phyloP scores from a whole-genome alignment of 1,140 invertebrate species.

The Pararge aegeria region DNA sequence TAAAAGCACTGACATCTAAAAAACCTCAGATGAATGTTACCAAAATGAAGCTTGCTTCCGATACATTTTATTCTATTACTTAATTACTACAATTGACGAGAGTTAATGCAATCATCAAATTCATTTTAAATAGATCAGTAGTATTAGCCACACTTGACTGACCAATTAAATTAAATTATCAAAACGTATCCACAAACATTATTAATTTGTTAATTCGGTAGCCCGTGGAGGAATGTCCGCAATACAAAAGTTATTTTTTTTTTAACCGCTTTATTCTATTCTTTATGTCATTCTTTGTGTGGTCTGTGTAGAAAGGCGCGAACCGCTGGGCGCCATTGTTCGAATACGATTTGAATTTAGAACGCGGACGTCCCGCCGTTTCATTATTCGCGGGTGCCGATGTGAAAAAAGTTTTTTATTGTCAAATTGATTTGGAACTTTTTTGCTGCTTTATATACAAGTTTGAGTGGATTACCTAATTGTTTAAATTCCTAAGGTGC shows the following conservation, averaged over 20 bases:
- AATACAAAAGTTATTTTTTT: constrained; percentile 44
- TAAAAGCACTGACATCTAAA: too few relatives aligned
- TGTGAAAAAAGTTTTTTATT: constrained; percentile 55
- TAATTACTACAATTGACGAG: too few relatives aligned
- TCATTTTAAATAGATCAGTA: neutral
- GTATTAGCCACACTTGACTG: constrained; percentile 18
- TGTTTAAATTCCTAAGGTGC: too few relatives aligned
- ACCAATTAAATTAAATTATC: constrained; percentile 24
- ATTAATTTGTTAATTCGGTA: constrained; percentile 62
- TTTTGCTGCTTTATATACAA: constrained; percentile 14
- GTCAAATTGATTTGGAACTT: constrained; percentile 52
- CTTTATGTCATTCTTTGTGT: constrained; percentile 59
- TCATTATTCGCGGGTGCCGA: constrained; percentile 67
- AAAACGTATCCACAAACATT: constrained; percentile 19
- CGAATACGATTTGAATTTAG: constrained; percentile 60
- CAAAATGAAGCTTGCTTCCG: too few relatives aligned
- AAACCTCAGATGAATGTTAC: too few relatives aligned
- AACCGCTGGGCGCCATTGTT: constrained; percentile 65
- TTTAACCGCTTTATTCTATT: constrained; percentile 35
- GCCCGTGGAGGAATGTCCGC: constrained; percentile 40
- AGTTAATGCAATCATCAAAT: too few relatives aligned
- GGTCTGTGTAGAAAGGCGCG: constrained; percentile 60
- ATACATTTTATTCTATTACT: too few relatives aligned
- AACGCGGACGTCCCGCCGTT: constrained; percentile 60
- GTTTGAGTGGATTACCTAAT: neutral